Base-by-base conservation (phyloP, 2,797 vertebrate species). In the Pteronotus mesoamericanus region DNA sequence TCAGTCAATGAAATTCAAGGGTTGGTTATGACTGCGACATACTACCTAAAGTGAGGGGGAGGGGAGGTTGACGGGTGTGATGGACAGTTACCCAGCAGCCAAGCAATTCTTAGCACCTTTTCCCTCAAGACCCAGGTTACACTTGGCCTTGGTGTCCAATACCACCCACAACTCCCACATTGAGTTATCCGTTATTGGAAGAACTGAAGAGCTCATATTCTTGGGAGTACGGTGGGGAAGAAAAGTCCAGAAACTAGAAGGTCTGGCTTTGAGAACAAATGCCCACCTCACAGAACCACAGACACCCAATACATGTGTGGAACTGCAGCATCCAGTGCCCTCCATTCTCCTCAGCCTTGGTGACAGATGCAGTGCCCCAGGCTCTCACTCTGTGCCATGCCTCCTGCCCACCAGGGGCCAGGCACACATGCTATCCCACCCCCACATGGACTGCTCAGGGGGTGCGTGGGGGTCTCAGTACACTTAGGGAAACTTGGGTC, bases 361-460 rank as follows among this genome's bases (percentile, higher is more conserved):
- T 3, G 69, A 84, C 48, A 39, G 32, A 24, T 1, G 18, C 53
- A 22, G 39, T 19, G 19, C 8, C 21, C 1, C 42, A 21, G 29
- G 6, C n/a, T 55, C 24, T 0, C 0, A 53, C 61, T 42, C 12
- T 39, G 34, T 24, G 8, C n/a, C 11, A 2, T 46, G 66, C 39
- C 61, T 90, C 34, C 34, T 94, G n/a, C 44, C 44, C 19, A 29
- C 74, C 21, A 64, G 44, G 69, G 69, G 84, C 19, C 44, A 64
- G 51, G 32, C 19, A 18, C 5, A 9, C 1, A 9, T 12, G n/a
- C 32, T 26, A 75, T 29, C 32, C 48, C n/a, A 64, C 26, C 10
- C 11, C 10, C 1, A 14, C n/a, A 48, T 11, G 37, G 32, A n/a
- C 74, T 37, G 7, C n/a, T 74, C 42, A 89, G 71, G 22, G 3